These are phyloP conservation scores for Tyto alba DNA, from an alignment of 2,113 vertebrate genomes.

Conservation along the genomic window DNA sequence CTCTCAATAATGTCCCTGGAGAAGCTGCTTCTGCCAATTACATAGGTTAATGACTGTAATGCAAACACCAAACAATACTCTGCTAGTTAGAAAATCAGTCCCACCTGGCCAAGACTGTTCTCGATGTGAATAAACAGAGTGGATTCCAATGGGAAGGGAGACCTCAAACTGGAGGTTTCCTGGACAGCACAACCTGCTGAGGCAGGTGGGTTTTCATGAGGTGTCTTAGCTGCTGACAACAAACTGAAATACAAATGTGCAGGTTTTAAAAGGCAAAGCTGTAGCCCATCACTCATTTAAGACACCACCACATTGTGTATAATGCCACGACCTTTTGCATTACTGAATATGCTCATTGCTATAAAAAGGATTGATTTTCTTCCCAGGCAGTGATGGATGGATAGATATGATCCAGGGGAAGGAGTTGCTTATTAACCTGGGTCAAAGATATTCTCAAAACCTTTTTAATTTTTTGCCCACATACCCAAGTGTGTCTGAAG, in stretches of 20 bases:
- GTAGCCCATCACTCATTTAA: background rate
- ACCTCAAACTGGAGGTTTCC: background rate
- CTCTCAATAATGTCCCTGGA: background rate
- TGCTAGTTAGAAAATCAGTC: background rate
- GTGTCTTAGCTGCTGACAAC: background rate
- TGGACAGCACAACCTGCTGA: background rate
- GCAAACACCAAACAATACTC: background rate
- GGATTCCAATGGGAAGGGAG: background rate
- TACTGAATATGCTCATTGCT: background rate
- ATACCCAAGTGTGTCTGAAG: background rate
- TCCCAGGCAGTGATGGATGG: background rate
- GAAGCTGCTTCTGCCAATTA: background rate
- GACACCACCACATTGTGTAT: accelerated
- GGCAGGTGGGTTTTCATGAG: background rate
- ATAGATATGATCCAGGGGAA: background rate
- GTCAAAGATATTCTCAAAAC: background rate
- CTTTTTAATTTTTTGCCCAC: background rate
- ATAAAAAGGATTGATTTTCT: background rate
- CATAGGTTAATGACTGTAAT: background rate
- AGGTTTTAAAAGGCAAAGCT: background rate
- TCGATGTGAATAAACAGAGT: accelerated
- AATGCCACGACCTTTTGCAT: background rate
- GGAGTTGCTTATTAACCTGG: background rate
- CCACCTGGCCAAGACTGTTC: background rate
- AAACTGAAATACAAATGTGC: background rate